Evolutionary conservation across 2,888 invertebrate species (phyloP), one percentile per base, ranked within the genome.

Genomic region (Amiota minor): DNA sequence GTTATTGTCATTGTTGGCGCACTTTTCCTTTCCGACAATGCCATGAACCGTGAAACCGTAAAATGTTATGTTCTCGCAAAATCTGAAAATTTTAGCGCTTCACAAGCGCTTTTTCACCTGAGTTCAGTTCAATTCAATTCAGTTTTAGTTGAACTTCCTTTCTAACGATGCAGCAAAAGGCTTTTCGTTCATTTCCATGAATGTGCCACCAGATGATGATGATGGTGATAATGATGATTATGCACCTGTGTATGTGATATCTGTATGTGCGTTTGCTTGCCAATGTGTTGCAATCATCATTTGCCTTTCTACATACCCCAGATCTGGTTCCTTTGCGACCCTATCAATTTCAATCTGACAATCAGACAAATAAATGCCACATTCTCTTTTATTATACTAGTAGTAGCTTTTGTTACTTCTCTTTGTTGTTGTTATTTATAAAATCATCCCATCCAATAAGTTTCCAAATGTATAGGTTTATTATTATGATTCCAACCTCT

Each of bases 41-140:
- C 82, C 83, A 83, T 83, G 83, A 86, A 85, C 85, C 86, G 85
- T 83, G 82, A 83, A 83, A 86, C 86, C 85, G 85, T 83, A 86
- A 86, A 83, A 83, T 83, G 85, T 83, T 86, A 84, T 86, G 81
- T 85, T 84, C 86, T 76, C 50, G 53, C 81, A 85, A 83, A 83
- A 83, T 86, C 86, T 85, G 82, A 84, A 85, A 86, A 83, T 68
- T 85, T 84, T 79, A 85, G 82, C 86, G 83, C 84, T 80, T 81
- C 86, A 79, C 16, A 83, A 83, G 80, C 85, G 74, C 65, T 67
- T 84, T 82, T 81, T 70, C 18, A 16, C 18, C 9, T 59, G 59
- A 59, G 59, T 20, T 9, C 20, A 59, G 20, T 20, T 59, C 16
- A 14, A n/a, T 14, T 53, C 20, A 59, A 12, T 20, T 20, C 59